Conservation (phyloP, 2,888 invertebrate genomes). For the Oscheius onirici region DNA sequence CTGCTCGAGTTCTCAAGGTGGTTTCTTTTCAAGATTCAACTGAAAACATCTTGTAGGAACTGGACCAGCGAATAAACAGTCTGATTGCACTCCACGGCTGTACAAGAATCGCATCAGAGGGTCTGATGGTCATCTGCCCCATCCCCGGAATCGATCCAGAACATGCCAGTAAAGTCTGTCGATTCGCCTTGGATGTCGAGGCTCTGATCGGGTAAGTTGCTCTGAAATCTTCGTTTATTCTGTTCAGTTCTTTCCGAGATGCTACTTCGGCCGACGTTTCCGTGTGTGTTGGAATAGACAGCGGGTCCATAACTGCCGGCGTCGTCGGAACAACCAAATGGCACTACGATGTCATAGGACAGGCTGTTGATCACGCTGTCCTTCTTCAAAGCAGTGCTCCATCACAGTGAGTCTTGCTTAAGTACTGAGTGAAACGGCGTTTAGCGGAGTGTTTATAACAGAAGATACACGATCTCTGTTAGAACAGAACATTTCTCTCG, state of each 20-base stretch:
- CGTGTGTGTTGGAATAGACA: slow-evolving; percentile 62
- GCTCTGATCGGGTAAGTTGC: slow-evolving; percentile 41
- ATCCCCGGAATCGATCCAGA: slow-evolving; percentile 51
- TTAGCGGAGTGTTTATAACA: slow-evolving; percentile 55
- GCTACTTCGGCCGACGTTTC: slow-evolving; percentile 64
- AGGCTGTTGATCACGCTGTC: slow-evolving; percentile 61
- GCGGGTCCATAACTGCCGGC: slow-evolving; percentile 52
- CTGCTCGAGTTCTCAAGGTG: slow-evolving; percentile 62
- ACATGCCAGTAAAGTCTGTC: slow-evolving; percentile 49
- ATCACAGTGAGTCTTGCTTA: slow-evolving; percentile 34
- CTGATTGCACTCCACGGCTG: slow-evolving; percentile 41
- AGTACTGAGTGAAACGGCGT: neutral
- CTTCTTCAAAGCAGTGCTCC: slow-evolving; percentile 58
- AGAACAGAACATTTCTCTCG: slow-evolving; percentile 38
- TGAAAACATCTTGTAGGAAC: slow-evolving; percentile 47
- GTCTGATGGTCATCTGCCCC: slow-evolving; percentile 48
- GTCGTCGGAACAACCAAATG: slow-evolving; percentile 66
- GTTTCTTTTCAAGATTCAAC: too few relatives aligned
- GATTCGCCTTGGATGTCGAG: slow-evolving; percentile 54
- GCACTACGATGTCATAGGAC: slow-evolving; percentile 69
- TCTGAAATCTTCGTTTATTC: neutral
- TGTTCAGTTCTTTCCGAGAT: slow-evolving; percentile 64
- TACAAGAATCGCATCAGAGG: slow-evolving; percentile 39
- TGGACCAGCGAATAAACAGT: slow-evolving; percentile 52
- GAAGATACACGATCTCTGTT: slow-evolving; percentile 51